phyloP scores from a whole-genome alignment of 2,113 vertebrate genomes.

The Chaetodon trifascialis region DNA sequence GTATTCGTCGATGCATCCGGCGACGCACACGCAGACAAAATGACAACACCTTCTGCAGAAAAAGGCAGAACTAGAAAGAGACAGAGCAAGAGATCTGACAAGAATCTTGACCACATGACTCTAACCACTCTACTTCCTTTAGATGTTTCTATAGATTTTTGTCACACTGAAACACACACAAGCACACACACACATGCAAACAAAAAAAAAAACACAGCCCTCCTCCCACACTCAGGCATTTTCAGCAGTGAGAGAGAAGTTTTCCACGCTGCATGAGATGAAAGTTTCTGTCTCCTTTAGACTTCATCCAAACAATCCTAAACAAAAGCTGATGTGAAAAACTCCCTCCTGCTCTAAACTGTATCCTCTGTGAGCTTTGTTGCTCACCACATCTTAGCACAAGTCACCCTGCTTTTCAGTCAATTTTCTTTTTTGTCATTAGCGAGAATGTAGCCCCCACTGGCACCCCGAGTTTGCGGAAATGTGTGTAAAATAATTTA shows the following conservation, averaged over 20 bases:
- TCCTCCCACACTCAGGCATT: constrained; percentile 33
- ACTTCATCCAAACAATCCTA: constrained; percentile 22
- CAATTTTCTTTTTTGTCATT: constrained; percentile 6
- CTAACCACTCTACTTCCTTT: constrained; percentile 81
- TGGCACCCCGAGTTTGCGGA: background rate
- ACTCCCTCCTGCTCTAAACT: constrained; percentile 1
- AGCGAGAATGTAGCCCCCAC: background rate
- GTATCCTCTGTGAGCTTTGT: background rate
- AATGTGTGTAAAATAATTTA: background rate
- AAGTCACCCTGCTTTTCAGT: background rate
- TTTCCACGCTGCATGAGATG: constrained; percentile 48
- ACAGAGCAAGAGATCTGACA: constrained; percentile 72
- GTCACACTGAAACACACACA: constrained; percentile 49
- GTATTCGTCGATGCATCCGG: background rate
- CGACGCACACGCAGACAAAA: background rate
- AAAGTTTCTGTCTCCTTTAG: constrained; percentile 6
- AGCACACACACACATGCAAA: background rate
- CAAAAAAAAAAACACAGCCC: background rate
- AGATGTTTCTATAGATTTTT: constrained; percentile 80
- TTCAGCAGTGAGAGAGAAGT: constrained; percentile 28
- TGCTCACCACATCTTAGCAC: background rate
- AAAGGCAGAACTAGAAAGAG: constrained; percentile 59
- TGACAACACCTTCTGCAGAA: constrained; percentile 32
- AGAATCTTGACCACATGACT: constrained; percentile 82
- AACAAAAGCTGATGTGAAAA: background rate